Evolutionary conservation across 2,888 invertebrate genomes (phyloP), one percentile per base, ranked within the genome.

Genomic region (Parnassius mnemosyne): DNA sequence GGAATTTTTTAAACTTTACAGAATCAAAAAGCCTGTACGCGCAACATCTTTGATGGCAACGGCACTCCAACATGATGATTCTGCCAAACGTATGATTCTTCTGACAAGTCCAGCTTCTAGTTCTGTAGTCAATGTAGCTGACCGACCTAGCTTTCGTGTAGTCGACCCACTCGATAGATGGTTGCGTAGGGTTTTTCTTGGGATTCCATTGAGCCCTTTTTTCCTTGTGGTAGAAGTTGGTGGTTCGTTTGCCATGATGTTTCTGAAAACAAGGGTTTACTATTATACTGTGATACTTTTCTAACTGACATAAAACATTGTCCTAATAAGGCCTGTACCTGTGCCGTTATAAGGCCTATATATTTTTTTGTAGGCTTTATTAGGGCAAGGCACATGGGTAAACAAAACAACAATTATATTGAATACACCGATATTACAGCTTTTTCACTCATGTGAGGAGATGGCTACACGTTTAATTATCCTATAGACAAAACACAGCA

Each of bases 91-190:
- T 25, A 25, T 25, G 25, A 25, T 3, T 25, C 25, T 63, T 63
- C 62, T 65, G 60, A 66, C 66, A 63, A 68, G 64, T 63, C 46
- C 67, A 64, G 61, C 64, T 67, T 67, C 65, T 61, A 66, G 66
- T 57, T 67, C 67, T 61, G 57, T 53, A 61, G 59, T 66, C 52
- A 66, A 65, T 63, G 63, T 66, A 62, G 66, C 46, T 50, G 60
- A 60, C 53, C 66, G 66, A 65, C 66, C 64, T 64, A 66, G 53
- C 42, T 57, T 65, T 63, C 59, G 50, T 60, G 34, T 63, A 53
- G 51, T 61, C 59, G 56, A 62, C 13, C 65, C 65, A 62, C 62
- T 64, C 51, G 10, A 41, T 62, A 65, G 51, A 62, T 67, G 65
- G 49, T 67, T 64, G 57, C 67, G 57, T 57, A 66, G 49, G 50